These are phyloP conservation scores for Heliconius aoede DNA, from an alignment of 2,888 invertebrate species.

Conservation along the genomic window DNA sequence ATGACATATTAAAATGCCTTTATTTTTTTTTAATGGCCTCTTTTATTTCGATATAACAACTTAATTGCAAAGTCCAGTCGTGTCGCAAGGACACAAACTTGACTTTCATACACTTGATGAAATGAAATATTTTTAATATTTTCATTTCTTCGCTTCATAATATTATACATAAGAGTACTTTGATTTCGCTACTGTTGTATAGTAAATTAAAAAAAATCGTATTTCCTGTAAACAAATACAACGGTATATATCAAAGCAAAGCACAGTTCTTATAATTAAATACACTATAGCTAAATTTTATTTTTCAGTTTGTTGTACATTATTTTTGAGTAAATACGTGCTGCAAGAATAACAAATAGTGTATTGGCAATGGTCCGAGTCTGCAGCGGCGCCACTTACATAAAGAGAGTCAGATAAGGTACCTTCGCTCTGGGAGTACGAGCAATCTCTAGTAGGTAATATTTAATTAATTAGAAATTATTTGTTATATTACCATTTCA, in stretches of 20 bases:
- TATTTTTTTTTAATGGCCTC: neutral
- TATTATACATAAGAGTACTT: no score
- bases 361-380: conserved; percentile 64
- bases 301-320: conserved; percentile 39
- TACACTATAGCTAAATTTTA: neutral
- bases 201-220: no score
- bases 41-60: neutral
- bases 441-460: conserved; percentile 16
- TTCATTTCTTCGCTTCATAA: no score
- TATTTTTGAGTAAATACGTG: conserved; percentile 51
- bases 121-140: no score
- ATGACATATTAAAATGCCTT: neutral
- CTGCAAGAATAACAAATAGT: conserved; percentile 58
- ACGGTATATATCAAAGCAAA: neutral
- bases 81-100: no score
- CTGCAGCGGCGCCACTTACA: conserved; percentile 54
- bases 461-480: neutral
- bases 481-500: neutral
- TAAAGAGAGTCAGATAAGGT: conserved; percentile 22
- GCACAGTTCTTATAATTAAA: neutral
- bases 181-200: no score
- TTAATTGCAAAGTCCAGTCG: neutral
- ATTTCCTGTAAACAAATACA: neutral
- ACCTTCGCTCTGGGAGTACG: conserved; percentile 11
- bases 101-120: no score